Percentiles rank a stretch among this genome's conserved stretches.
Evolutionary conservation across 2,888 invertebrate genomes (phyloP).

Genomic region (Drosophila conformis): DNA sequence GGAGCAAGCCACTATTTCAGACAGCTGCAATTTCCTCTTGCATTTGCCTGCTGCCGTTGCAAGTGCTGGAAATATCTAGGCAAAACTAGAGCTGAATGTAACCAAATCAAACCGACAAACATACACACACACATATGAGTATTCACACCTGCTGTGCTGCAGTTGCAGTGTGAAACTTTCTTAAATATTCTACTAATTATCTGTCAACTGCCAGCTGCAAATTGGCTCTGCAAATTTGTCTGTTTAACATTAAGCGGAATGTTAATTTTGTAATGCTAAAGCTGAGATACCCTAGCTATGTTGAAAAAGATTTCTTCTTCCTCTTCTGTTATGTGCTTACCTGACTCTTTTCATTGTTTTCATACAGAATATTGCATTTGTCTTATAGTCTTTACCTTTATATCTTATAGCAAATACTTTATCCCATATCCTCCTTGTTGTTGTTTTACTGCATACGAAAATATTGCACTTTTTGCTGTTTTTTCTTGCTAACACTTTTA

Average conservation of each 20-base stretch:
- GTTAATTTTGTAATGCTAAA: fast-evolving
- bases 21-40: constrained; percentile 52
- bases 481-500: constrained; percentile 41
- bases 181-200: constrained; percentile 58
- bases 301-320: not conserved
- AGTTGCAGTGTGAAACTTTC: constrained; percentile 37
- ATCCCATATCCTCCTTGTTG: too few relatives aligned
- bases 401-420: too few relatives aligned
- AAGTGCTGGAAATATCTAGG: not conserved
- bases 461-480: not conserved
- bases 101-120: not conserved
- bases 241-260: not conserved
- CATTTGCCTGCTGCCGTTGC: constrained; percentile 21
- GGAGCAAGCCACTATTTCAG: constrained; percentile 23
- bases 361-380: not conserved
- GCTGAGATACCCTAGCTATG: not conserved
- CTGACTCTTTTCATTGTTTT: not conserved
- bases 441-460: not conserved
- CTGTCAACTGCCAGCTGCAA: constrained; percentile 21
- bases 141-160: constrained; percentile 2
- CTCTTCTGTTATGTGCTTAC: not conserved
- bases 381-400: too few relatives aligned
- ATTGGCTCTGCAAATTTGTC: constrained; percentile 2
- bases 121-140: constrained; percentile 10
- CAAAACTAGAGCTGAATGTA: constrained; percentile 7